Evolutionary conservation across 1,140 invertebrate genomes (phyloP).

Genomic region (Globodera rostochiensis): DNA sequence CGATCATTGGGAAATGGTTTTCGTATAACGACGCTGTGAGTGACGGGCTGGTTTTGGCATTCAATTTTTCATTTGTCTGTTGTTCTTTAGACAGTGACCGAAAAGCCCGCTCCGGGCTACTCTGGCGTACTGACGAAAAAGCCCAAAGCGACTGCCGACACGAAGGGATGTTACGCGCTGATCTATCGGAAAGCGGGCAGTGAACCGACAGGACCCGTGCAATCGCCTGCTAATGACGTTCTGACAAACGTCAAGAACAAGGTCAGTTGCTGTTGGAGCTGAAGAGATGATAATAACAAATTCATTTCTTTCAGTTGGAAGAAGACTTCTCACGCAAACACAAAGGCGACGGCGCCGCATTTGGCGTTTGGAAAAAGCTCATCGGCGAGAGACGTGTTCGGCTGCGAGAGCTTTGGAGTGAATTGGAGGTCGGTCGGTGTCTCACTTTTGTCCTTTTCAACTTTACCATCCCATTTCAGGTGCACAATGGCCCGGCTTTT

Average conservation of each 20-base stretch:
- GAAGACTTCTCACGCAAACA: constrained; percentile 30
- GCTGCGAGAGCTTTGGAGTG: constrained; percentile 30
- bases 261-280: constrained; percentile 1
- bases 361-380: constrained; percentile 31
- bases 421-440: constrained; percentile 42
- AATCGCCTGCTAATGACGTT: constrained; percentile 32
- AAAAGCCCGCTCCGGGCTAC: constrained; percentile 42
- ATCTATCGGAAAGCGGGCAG: neutral
- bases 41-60: neutral
- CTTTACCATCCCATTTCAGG: constrained; percentile 27
- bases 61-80: constrained; percentile 3
- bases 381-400: constrained; percentile 19
- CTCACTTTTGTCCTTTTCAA: neutral
- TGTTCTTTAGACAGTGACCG: constrained; percentile 36
- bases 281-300: neutral
- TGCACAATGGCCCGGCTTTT: constrained; percentile 22
- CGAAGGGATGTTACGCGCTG: constrained; percentile 56
- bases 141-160: constrained; percentile 44
- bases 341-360: constrained; percentile 37
- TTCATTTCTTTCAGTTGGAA: constrained; percentile 36
- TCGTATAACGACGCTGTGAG: constrained; percentile 60
- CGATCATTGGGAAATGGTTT: constrained; percentile 54
- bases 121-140: constrained; percentile 27
- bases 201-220: constrained; percentile 13
- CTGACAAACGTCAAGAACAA: constrained; percentile 34